Evolutionary conservation across 2,113 vertebrate species (phyloP).

Genomic region (Thamnaconus septentrionalis): DNA sequence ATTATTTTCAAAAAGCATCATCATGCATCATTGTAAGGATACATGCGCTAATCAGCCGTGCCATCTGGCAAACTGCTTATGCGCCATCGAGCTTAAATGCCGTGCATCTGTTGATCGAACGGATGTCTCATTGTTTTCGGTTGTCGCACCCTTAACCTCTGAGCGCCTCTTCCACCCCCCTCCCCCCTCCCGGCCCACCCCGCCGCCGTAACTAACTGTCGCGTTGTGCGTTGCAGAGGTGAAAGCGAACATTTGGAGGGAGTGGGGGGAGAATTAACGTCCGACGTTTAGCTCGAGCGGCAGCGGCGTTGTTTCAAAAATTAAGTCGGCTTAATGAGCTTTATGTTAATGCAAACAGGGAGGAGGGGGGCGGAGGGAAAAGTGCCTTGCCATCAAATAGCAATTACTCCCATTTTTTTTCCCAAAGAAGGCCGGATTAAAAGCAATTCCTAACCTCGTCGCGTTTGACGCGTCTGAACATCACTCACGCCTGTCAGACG

Average conservation of each 20-base stretch:
- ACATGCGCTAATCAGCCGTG: conserved; percentile 75
- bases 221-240: conserved; percentile 50
- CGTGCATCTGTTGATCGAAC: conserved; percentile 78
- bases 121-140: conserved; percentile 72
- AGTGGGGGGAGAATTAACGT: conserved; percentile 43
- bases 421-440: conserved; percentile 28
- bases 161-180: conserved; percentile 31
- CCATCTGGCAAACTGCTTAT: conserved; percentile 78
- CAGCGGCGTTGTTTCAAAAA: conserved; percentile 5
- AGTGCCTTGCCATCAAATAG: conserved; percentile 2
- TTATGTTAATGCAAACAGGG: conserved; percentile 38
- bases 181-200: too few species aligned
- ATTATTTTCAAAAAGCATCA: conserved; percentile 77
- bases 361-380: not conserved
- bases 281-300: conserved; percentile 30
- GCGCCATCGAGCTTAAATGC: conserved; percentile 77
- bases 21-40: conserved; percentile 77
- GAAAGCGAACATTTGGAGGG: conserved; percentile 35
- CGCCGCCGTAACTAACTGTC: conserved; percentile 26
- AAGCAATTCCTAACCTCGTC: conserved; percentile 34
- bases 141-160: conserved; percentile 74
- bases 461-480: conserved; percentile 21
- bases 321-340: conserved; percentile 19
- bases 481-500: conserved; percentile 26
- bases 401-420: conserved; percentile 29